Evolutionary conservation across 2,113 vertebrate species (phyloP).

Genomic region (Silurus asotus): DNA sequence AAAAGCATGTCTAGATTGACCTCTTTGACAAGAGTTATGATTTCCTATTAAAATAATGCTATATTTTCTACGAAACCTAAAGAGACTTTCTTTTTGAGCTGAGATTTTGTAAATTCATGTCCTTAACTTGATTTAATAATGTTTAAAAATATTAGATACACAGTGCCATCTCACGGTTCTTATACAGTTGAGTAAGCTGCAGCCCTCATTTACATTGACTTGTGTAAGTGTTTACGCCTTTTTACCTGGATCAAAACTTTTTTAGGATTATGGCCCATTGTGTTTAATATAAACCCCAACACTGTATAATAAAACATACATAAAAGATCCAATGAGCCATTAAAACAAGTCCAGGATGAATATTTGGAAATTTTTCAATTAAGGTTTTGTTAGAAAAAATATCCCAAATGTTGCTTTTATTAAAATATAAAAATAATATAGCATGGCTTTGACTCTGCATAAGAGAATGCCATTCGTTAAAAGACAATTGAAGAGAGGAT

Average conservation of each 20-base stretch:
- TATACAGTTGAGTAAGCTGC: constrained; percentile 20
- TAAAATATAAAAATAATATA: not conserved
- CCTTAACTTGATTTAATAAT: constrained; percentile 1
- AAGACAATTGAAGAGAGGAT: not conserved
- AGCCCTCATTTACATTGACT: not conserved
- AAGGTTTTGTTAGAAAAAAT: not conserved
- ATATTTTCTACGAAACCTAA: not conserved
- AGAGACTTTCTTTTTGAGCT: not conserved
- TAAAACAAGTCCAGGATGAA: not conserved
- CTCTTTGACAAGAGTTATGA: constrained; percentile 35
- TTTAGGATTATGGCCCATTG: not conserved
- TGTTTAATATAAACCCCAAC: not conserved
- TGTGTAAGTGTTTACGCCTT: not conserved
- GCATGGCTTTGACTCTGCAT: not conserved
- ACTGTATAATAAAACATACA: not conserved
- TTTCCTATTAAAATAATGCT: constrained; percentile 44
- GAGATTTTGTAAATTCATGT: not conserved
- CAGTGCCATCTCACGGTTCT: not conserved
- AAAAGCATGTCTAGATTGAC: constrained; percentile 41
- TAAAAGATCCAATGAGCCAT: not conserved
- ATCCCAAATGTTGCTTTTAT: not conserved
- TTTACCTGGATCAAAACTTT: not conserved
- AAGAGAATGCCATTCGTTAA: not conserved
- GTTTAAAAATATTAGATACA: not conserved
- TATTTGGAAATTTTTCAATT: not conserved